Evolutionary conservation across 2,888 invertebrate species (phyloP), one percentile per base, ranked within the genome.

Genomic region (Agrochola circellaris): DNA sequence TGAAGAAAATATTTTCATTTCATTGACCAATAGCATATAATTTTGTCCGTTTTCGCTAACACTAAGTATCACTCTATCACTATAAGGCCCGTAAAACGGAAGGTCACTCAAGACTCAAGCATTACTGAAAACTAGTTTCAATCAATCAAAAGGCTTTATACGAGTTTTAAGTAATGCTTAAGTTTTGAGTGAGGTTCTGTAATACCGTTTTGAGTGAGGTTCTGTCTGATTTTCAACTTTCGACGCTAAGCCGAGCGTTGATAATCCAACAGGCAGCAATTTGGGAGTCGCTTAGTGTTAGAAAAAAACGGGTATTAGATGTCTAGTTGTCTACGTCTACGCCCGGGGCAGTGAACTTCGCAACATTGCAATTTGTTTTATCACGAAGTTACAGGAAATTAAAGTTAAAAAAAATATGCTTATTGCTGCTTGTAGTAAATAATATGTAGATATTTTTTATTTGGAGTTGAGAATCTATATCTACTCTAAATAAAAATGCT

Each of bases 1-100:
- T n/a, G n/a, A 38, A 56, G 15, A 13, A 79, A 58, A 48, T 34
- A n/a, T 45, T 73, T n/a, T 72, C 13, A 73, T 56, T 34, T 73
- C 30, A 71, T 34, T 56, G 30, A 6, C 20, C 30, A 23, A 23
- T n/a, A 54, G 34, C 8, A n/a, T 30, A 42, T 62, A 54, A 30
- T 45, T 26, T 42, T 66, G 20, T 6, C 56, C 56, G n/a, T 56
- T 23, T 23, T 54, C 54, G 23, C 54, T 51, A 51, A 51, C 20
- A 51, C 8, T 23, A 51, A 7, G 51, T 23, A 23, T 7, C 6
- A 20, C 51, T 7, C 38, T 38, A 38, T 7, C 38, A 38, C 38
- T 38, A n/a, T n/a, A 38, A 34, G 34, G 34, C 34, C 34, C 34
- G 34, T 34, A 34, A 4, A 0, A 34, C 2, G 5, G 34, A 34